Evolutionary conservation across 1,140 invertebrate genomes (phyloP).

Genomic region (Lasioglossum baleicum): DNA sequence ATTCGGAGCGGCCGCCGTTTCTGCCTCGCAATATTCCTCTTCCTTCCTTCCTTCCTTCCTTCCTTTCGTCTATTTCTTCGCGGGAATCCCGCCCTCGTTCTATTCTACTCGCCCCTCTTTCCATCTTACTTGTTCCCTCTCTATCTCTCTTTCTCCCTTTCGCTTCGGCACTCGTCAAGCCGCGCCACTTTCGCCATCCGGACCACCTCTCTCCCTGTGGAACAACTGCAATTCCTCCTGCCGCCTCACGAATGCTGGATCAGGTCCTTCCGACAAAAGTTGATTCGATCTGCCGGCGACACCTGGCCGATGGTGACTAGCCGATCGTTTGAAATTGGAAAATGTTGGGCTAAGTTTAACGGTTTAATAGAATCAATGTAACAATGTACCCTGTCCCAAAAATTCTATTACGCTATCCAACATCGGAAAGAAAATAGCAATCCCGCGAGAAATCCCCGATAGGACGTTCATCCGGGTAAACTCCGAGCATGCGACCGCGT

Average conservation of each 20-base stretch:
- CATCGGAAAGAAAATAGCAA: no score
- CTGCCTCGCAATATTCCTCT: constrained; percentile 70
- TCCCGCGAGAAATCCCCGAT: no score
- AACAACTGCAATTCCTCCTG: constrained; percentile 19
- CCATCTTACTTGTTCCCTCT: neutral
- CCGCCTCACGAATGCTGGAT: neutral
- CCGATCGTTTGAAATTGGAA: no score
- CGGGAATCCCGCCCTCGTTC: constrained; percentile 29
- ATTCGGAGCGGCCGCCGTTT: constrained; percentile 71
- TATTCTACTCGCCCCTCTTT: neutral
- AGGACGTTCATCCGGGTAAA: no score
- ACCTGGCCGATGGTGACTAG: no score
- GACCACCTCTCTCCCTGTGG: constrained; percentile 14
- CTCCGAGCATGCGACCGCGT: no score
- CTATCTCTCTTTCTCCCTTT: neutral
- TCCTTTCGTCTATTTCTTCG: constrained; percentile 58
- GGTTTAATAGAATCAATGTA: no score
- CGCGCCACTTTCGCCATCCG: constrained; percentile 35
- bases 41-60: constrained; percentile 38
- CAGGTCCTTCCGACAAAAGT: neutral
- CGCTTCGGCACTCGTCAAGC: constrained; percentile 26
- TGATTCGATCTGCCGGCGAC: neutral
- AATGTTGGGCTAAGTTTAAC: no score
- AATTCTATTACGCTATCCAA: no score
- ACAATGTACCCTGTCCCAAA: no score